phyloP scores from a whole-genome alignment of 30 jellyfish, hydroid and myxozoan species.

The Turritopsis rubra region DNA sequence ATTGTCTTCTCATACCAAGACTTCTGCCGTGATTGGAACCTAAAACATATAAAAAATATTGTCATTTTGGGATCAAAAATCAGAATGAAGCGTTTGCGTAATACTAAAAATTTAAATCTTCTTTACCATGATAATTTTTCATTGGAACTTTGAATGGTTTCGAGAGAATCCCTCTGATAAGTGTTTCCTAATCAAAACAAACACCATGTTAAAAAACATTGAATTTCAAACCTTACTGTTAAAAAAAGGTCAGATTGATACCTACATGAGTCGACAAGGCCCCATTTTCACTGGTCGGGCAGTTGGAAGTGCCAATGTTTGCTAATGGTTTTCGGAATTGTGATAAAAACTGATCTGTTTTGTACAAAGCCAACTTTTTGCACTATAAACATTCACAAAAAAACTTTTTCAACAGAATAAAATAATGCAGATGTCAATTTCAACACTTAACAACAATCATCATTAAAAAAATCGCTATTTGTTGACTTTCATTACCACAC shows the following conservation, averaged over 20 bases:
- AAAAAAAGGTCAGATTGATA: neutral
- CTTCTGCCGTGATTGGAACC: conserved; percentile 82
- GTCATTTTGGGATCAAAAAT: too few species aligned
- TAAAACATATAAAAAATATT: neutral
- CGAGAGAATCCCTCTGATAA: conserved; percentile 63
- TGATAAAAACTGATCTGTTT: conserved; percentile 51
- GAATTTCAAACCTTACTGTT: neutral
- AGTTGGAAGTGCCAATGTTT: conserved; percentile 3
- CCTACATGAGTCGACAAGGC: conserved; percentile 25
- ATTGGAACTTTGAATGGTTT: conserved; percentile 96
- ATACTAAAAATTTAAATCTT: neutral
- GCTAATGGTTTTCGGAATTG: conserved; percentile 70
- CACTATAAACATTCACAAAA: neutral
- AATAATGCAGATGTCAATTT: neutral
- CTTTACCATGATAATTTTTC: conserved; percentile 66
- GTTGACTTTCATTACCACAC: too few species aligned
- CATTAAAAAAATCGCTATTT: too few species aligned
- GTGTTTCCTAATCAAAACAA: conserved; percentile 50
- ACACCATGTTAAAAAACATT: neutral
- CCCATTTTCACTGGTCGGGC: conserved; percentile 8
- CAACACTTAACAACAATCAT: too few species aligned
- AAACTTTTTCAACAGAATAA: neutral
- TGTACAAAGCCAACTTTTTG: conserved; percentile 39
- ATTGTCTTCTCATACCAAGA: conserved; percentile 74
- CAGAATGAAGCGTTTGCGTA: too few species aligned